Conservation (phyloP, 2,888 invertebrate genomes). For the Halictus ligatus region DNA sequence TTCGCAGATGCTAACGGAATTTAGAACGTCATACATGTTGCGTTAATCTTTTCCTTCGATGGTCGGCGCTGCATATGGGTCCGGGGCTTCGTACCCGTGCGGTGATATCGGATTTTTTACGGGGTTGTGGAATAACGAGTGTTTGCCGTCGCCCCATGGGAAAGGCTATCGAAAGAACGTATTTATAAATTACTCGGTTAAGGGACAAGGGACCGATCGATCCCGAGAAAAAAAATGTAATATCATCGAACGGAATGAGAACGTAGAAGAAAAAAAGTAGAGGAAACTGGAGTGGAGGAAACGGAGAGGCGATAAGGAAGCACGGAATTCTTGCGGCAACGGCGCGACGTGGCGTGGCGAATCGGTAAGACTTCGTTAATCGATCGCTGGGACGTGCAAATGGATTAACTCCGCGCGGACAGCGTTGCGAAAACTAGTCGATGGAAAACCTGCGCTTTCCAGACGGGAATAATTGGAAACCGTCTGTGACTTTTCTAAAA, state of each 20-base stretch:
- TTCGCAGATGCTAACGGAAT: not conserved
- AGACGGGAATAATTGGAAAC: not conserved
- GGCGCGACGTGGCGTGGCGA: constrained; percentile 10
- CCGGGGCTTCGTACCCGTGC: constrained; percentile 76
- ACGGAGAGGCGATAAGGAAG: constrained; percentile 3
- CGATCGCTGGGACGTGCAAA: constrained; percentile 59
- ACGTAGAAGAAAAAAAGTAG: too few species aligned
- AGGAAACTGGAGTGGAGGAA: not conserved
- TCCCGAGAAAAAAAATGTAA: not conserved
- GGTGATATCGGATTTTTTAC: constrained; percentile 74
- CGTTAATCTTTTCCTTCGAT: not conserved
- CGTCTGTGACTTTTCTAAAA: not conserved
- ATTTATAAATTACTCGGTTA: constrained; percentile 41
- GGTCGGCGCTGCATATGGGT: constrained; percentile 62
- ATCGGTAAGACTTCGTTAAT: constrained; percentile 67
- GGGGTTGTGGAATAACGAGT: constrained; percentile 77
- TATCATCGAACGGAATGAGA: constrained; percentile 11
- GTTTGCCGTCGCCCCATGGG: constrained; percentile 80
- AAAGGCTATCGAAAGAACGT: constrained; percentile 70
- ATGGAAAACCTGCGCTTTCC: constrained; percentile 11
- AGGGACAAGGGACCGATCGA: constrained; percentile 8
- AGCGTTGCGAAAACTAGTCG: constrained; percentile 23
- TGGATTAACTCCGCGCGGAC: constrained; percentile 52
- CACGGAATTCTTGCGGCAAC: constrained; percentile 36
- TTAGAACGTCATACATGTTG: not conserved